These are phyloP conservation scores for Steatornis caripensis DNA, from an alignment of 2,113 vertebrate species.

Conservation along the genomic window DNA sequence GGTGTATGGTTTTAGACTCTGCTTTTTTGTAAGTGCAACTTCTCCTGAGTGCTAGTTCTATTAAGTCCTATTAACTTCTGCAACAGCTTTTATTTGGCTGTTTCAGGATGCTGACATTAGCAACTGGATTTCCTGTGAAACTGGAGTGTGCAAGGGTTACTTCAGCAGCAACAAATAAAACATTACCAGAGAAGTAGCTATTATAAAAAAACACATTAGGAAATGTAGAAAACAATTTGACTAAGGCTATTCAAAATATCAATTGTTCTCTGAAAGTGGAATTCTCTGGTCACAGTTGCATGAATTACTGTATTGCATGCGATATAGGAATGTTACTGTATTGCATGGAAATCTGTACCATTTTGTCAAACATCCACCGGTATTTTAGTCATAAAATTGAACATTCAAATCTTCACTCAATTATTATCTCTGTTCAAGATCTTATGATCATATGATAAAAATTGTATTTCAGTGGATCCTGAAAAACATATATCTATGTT, in stretches of 20 bases:
- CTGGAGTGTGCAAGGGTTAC: background rate
- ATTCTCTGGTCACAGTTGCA: background rate
- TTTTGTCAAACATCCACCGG: background rate
- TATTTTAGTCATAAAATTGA: background rate
- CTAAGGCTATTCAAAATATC: background rate
- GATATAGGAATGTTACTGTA: too few relatives aligned
- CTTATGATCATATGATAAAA: background rate
- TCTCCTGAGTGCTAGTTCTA: background rate
- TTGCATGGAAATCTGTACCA: background rate
- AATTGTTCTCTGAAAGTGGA: background rate
- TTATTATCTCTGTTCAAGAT: background rate
- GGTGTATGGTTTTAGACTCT: background rate
- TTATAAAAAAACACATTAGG: too few relatives aligned
- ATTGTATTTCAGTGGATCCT: background rate
- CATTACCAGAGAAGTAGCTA: background rate
- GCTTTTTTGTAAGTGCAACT: background rate
- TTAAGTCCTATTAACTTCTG: background rate
- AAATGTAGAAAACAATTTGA: background rate
- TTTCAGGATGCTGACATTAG: background rate
- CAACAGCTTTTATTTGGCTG: background rate
- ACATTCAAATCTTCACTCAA: background rate
- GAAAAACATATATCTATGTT: fast-evolving
- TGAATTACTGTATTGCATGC: too few relatives aligned
- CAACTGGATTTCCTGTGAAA: background rate
- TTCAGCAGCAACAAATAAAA: background rate